Percentiles rank a stretch among this genome's conserved stretches.
phyloP scores from a whole-genome alignment of 2,113 vertebrate species.

The Lagopus muta region DNA sequence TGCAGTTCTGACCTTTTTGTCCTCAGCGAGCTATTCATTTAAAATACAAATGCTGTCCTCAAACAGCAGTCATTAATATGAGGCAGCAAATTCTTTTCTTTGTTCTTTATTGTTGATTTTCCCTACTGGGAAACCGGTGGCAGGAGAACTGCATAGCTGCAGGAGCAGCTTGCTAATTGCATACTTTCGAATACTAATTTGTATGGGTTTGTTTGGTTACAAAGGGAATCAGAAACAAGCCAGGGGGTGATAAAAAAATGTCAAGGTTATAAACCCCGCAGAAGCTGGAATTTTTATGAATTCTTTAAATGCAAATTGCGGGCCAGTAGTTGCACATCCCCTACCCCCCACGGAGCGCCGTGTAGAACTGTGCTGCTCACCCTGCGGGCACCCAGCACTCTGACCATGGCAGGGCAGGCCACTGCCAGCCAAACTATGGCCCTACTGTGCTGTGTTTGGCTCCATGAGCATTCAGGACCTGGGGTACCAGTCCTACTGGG shows the following conservation, averaged over 20 bases:
- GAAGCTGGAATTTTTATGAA: slow-evolving; percentile 84
- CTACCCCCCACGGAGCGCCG: slow-evolving; percentile 68
- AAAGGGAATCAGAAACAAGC: slow-evolving; percentile 64
- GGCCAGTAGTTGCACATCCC: slow-evolving; percentile 55
- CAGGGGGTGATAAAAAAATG: slow-evolving; percentile 70
- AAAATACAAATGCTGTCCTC: slow-evolving; percentile 58
- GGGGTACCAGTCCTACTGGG: not conserved
- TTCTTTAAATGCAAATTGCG: slow-evolving; percentile 83
- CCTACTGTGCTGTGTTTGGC: not conserved
- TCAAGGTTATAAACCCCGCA: slow-evolving; percentile 79
- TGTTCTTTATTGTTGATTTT: slow-evolving; percentile 78
- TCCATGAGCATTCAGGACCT: not conserved
- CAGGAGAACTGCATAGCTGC: slow-evolving; percentile 67
- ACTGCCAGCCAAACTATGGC: not conserved
- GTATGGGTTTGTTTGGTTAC: slow-evolving; percentile 64
- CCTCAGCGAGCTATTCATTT: slow-evolving; percentile 70
- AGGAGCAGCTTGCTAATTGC: slow-evolving; percentile 75
- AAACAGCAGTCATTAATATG: slow-evolving; percentile 71
- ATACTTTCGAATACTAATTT: slow-evolving; percentile 77
- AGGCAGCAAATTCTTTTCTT: slow-evolving; percentile 76
- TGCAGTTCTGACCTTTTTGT: slow-evolving; percentile 75
- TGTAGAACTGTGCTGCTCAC: slow-evolving; percentile 38
- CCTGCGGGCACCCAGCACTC: not conserved
- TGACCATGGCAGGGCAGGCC: accelerated
- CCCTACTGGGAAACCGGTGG: slow-evolving; percentile 63